phyloP scores from a whole-genome alignment of 2,888 invertebrate genomes.

The Pachymerium ferrugineum region DNA sequence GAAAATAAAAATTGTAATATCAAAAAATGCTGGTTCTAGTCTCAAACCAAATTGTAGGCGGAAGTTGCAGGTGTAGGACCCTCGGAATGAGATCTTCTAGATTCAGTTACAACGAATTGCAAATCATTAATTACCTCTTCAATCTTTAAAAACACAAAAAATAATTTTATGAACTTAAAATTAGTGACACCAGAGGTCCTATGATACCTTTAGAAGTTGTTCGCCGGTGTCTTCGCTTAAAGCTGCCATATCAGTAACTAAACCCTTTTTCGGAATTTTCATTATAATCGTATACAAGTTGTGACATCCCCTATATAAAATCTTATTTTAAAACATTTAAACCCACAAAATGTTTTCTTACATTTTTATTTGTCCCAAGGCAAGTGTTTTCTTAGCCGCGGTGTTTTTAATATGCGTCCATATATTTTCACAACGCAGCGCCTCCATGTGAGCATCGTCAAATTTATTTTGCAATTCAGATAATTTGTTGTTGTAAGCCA shows the following conservation, averaged over 20 bases:
- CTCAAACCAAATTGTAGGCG: not conserved
- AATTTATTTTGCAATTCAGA: conserved; percentile 27
- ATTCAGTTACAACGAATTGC: not conserved
- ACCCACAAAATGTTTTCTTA: not conserved
- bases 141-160: not conserved
- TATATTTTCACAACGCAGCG: conserved; percentile 6
- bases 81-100: not conserved
- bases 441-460: conserved; percentile 20
- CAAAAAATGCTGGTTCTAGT: not conserved
- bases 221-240: not conserved
- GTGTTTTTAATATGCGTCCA: conserved; percentile 31
- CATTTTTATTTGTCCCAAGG: conserved; percentile 28
- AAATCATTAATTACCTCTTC: conserved; percentile 8
- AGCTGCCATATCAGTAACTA: not conserved
- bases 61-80: not conserved
- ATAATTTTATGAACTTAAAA: not conserved
- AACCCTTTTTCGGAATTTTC: conserved; percentile 1
- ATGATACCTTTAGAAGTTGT: conserved; percentile 2
- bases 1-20: not conserved
- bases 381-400: conserved; percentile 28
- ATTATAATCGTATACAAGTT: conserved; percentile 28
- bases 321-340: not conserved
- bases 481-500: conserved; percentile 16
- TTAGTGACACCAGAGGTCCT: not conserved
- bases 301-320: conserved; percentile 12